Conservation (phyloP, 2,888 invertebrate species). For the Marronus borbonicus region DNA sequence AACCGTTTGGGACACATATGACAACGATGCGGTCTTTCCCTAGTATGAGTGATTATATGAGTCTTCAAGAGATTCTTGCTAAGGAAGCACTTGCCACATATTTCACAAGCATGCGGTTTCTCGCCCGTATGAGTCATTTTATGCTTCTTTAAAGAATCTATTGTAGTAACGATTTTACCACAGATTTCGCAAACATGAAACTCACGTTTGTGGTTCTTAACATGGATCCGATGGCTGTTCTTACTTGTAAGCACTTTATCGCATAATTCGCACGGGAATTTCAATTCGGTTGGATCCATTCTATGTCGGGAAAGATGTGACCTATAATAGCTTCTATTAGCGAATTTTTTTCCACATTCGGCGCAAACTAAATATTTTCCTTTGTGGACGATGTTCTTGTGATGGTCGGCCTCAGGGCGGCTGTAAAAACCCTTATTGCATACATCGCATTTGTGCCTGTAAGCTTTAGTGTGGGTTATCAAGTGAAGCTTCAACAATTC, state of each 20-base stretch:
- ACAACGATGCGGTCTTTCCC: constrained; percentile 72
- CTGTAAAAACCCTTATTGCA: constrained; percentile 57
- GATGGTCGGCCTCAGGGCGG: not conserved
- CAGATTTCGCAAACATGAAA: constrained; percentile 68
- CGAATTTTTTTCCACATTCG: constrained; percentile 53
- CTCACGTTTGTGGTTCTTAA: constrained; percentile 38
- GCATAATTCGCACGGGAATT: constrained; percentile 39
- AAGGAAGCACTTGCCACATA: constrained; percentile 59
- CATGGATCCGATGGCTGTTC: constrained; percentile 18
- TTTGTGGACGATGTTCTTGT: constrained; percentile 15
- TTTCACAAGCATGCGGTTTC: constrained; percentile 62
- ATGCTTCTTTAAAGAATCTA: constrained; percentile 56
- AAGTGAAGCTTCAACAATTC: constrained; percentile 23
- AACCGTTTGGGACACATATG: constrained; percentile 73
- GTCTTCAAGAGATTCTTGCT: constrained; percentile 57
- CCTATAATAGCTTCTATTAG: constrained; percentile 53
- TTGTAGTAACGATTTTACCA: constrained; percentile 69
- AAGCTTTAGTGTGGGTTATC: constrained; percentile 33
- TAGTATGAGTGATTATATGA: constrained; percentile 73
- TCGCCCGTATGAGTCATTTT: constrained; percentile 61
- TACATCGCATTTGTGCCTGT: constrained; percentile 56
- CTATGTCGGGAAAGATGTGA: constrained; percentile 47
- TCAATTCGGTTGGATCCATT: constrained; percentile 36
- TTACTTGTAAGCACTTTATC: constrained; percentile 46
- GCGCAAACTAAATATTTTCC: constrained; percentile 60